phyloP scores from a whole-genome alignment of 2,113 vertebrate genomes.

The Heterocephalus glaber region DNA sequence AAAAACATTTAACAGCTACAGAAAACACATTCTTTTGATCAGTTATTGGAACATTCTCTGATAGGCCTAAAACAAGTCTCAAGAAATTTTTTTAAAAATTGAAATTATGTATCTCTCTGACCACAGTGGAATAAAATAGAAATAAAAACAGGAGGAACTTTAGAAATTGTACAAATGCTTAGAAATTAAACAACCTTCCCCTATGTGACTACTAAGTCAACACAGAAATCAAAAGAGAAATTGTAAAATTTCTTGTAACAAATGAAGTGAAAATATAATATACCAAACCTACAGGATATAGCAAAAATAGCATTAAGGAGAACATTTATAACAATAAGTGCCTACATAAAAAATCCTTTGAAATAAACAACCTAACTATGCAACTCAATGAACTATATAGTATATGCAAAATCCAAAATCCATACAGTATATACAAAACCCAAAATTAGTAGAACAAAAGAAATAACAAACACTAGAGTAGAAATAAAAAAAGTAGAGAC shows the following conservation, averaged over 20 bases:
- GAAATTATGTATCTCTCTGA: background rate
- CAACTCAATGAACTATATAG: background rate
- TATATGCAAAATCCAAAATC: too few species aligned
- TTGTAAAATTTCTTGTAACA: background rate
- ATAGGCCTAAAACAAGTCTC: background rate
- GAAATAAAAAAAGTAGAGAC: background rate
- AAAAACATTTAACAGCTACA: background rate
- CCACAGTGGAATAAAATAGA: background rate
- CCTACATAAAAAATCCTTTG: background rate
- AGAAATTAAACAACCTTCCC: background rate
- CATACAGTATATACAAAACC: background rate
- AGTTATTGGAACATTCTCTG: background rate
- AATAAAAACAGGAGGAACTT: background rate
- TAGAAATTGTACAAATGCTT: background rate
- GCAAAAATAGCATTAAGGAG: too few species aligned
- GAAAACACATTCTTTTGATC: background rate
- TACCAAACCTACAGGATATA: background rate
- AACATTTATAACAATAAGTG: background rate
- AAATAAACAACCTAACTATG: background rate
- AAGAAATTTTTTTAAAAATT: background rate
- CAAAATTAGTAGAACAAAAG: background rate
- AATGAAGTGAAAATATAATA: background rate
- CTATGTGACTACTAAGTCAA: background rate
- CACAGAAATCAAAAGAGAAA: background rate
- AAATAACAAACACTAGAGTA: background rate